These are phyloP conservation scores for Yponomeuta evonymella DNA, from an alignment of 2,888 invertebrate species.

Conservation along the genomic window DNA sequence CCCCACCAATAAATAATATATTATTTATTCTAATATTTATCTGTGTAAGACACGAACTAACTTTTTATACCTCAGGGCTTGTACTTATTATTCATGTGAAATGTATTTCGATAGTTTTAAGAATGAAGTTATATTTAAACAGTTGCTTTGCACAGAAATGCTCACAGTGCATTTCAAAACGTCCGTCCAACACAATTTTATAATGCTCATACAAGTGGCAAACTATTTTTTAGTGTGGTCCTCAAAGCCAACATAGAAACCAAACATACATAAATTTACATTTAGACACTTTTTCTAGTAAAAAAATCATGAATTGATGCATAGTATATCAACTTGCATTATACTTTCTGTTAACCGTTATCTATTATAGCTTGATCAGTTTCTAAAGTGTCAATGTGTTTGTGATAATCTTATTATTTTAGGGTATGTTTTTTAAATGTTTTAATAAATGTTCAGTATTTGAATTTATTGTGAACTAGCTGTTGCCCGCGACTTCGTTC, in stretches of 20 bases:
- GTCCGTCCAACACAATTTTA: neutral
- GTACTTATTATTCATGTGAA: slow-evolving; percentile 1
- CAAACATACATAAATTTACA: neutral
- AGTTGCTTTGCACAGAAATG: neutral
- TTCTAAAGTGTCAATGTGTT: too few species aligned
- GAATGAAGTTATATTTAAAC: neutral
- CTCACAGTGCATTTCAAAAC: neutral
- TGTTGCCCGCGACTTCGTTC: too few species aligned
- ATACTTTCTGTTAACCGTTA: too few species aligned
- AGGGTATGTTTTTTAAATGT: too few species aligned
- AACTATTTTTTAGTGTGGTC: neutral
- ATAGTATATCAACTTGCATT: too few species aligned
- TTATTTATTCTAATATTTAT: slow-evolving; percentile 19
- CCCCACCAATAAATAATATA: slow-evolving; percentile 19
- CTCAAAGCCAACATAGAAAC: too few species aligned
- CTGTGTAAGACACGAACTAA: slow-evolving; percentile 17
- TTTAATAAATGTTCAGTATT: too few species aligned
- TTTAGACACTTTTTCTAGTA: too few species aligned
- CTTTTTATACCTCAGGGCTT: slow-evolving; percentile 10
- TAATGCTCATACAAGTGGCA: neutral
- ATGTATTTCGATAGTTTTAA: neutral
- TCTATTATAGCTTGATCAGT: too few species aligned
- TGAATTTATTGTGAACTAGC: too few species aligned
- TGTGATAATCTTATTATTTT: too few species aligned
- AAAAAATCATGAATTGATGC: too few species aligned